These are phyloP conservation scores for Choloepus didactylus DNA, from an alignment of 2,797 vertebrate species.

Conservation along the genomic window DNA sequence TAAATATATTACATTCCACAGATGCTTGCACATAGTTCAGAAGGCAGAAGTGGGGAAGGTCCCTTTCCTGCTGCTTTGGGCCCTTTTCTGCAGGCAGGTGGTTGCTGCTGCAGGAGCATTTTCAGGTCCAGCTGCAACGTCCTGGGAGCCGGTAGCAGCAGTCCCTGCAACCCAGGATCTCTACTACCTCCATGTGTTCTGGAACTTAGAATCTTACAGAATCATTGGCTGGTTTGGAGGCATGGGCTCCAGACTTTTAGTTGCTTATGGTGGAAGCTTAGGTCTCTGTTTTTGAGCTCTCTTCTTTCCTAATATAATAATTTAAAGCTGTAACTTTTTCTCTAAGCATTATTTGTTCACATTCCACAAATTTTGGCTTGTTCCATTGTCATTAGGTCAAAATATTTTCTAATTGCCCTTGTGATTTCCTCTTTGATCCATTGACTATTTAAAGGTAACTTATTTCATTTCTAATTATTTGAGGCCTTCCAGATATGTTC, in stretches of 20 bases:
- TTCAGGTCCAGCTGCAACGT: rapidly evolving
- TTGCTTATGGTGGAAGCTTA: background rate
- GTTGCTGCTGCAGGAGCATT: background rate
- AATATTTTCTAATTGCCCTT: background rate
- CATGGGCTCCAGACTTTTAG: background rate
- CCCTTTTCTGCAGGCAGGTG: background rate
- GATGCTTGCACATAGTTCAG: rapidly evolving
- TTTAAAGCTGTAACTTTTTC: background rate
- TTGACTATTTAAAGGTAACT: background rate
- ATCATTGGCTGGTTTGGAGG: background rate
- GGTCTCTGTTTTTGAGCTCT: background rate
- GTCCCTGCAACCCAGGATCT: background rate
- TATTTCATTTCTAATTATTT: slow-evolving; percentile 3
- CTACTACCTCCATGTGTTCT: background rate
- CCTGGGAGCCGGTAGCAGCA: background rate
- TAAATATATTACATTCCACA: background rate
- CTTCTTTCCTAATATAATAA: background rate
- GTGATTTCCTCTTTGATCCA: background rate
- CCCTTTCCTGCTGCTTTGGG: too few relatives aligned
- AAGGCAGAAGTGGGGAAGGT: background rate
- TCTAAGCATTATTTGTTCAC: background rate
- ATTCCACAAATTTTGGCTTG: background rate
- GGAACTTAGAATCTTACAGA: background rate
- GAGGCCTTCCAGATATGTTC: background rate
- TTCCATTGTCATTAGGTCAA: background rate